phyloP scores from a whole-genome alignment of 2,113 vertebrate genomes.

The Nothoprocta perdicaria region DNA sequence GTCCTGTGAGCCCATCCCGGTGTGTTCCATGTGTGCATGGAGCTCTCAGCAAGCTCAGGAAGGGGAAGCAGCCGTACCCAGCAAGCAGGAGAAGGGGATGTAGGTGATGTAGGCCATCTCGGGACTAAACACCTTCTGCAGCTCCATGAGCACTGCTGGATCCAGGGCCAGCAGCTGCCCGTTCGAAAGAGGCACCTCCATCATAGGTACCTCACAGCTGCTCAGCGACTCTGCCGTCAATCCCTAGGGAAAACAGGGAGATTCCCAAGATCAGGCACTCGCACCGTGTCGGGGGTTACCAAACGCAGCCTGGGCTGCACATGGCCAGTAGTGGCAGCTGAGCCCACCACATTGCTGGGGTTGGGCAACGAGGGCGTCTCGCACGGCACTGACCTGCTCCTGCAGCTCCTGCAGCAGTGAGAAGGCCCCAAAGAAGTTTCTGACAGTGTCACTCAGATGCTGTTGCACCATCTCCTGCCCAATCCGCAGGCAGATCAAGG shows the following conservation, averaged over 20 bases:
- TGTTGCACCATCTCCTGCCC: conserved; percentile 98
- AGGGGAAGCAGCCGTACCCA: conserved; percentile 81
- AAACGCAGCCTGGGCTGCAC: neutral
- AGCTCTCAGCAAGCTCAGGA: neutral
- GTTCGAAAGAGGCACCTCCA: conserved; percentile 80
- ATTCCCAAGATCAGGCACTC: neutral
- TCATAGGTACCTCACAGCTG: conserved; percentile 77
- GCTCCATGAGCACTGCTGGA: conserved; percentile 83
- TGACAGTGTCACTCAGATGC: conserved; percentile 90
- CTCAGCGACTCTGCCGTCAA: conserved; percentile 34
- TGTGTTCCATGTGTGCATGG: accelerated
- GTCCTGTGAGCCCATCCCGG: neutral
- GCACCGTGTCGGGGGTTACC: neutral
- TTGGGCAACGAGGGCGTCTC: neutral
- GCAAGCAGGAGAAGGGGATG: conserved; percentile 93
- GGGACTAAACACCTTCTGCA: conserved; percentile 91
- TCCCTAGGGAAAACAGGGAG: conserved; percentile 47
- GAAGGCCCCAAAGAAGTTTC: conserved; percentile 89
- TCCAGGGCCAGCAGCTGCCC: conserved; percentile 80
- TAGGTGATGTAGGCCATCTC: conserved; percentile 96
- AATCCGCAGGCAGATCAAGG: conserved; percentile 93
- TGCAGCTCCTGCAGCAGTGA: conserved; percentile 85
- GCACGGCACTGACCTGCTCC: conserved; percentile 81
- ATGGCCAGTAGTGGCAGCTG: neutral
- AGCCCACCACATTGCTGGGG: neutral